Base-by-base conservation (phyloP, 2,797 vertebrate genomes). In the Mus minutoides region DNA sequence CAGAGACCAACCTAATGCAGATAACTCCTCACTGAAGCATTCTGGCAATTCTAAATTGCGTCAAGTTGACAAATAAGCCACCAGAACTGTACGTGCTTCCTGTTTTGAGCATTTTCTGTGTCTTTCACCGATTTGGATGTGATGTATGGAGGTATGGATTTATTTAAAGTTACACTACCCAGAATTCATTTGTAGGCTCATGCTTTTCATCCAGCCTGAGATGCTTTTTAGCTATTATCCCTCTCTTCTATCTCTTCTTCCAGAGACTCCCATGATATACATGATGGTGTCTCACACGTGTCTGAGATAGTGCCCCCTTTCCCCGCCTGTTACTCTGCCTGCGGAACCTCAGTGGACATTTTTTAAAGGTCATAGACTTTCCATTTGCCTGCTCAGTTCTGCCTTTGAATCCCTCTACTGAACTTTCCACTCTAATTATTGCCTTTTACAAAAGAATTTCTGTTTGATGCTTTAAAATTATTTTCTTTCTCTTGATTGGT, bases 361-460 rank as follows among this genome's bases (percentile, higher is more conserved):
- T 78, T 78, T 96, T 84, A 62, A 80, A 46, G 83, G 14, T 88
- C 91, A 64, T 16, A n/a, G 82, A 40, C n/a, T 78, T 43, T 92
- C 90, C n/a, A 91, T 87, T 82, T 64, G 1, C 34, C 56, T 94
- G 24, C 21, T 96, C 52, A 67, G 16, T 56, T 94, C 43, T 60
- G 26, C 5, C 43, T 8, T 22, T 21, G 60, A 95, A 60, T 16
- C 1, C 21, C 22, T 82, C 11, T 69, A 11, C 9, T 86, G 60
- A 90, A 54, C 34, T 78, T 90, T 89, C 64, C 31, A 69, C 67
- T 88, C 92, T 31, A 46, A 29, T 58, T 67, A 90, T 34, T 80
- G 1, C n/a, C n/a, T 22, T 91, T 85, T 49, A 64, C 22, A 76
- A 80, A n/a, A n/a, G 60, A 75, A 76, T 95, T 91, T 95, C 69